These are phyloP conservation scores for Acrobasis suavella DNA, from an alignment of 2,888 invertebrate species.

Conservation along the genomic window DNA sequence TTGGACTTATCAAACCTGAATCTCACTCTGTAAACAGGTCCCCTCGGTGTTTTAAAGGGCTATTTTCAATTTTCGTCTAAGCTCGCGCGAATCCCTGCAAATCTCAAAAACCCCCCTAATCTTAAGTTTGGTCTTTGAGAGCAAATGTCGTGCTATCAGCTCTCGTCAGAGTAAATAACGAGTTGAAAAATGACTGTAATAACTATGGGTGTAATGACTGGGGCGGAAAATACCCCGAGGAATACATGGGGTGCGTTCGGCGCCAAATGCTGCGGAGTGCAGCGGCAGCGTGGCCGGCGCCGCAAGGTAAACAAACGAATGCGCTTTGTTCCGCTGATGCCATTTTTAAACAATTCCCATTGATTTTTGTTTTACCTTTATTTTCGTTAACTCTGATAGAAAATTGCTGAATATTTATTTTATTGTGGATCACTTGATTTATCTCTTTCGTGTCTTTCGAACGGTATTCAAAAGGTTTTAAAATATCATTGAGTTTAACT, in stretches of 20 bases:
- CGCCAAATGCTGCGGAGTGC: slow-evolving; percentile 78
- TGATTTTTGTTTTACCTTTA: slow-evolving; percentile 15
- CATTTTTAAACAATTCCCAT: slow-evolving; percentile 18
- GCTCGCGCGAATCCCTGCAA: slow-evolving; percentile 58
- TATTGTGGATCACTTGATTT: slow-evolving; percentile 14
- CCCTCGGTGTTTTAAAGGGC: slow-evolving; percentile 57
- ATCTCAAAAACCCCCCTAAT: slow-evolving; percentile 67
- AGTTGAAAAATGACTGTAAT: slow-evolving; percentile 83
- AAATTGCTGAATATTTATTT: background rate
- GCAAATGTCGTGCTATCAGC: slow-evolving; percentile 80
- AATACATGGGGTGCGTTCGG: slow-evolving; percentile 68
- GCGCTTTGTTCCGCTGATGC: slow-evolving; percentile 34
- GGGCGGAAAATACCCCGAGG: slow-evolving; percentile 77
- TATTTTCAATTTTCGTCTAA: slow-evolving; percentile 74
- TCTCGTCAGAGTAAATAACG: slow-evolving; percentile 80
- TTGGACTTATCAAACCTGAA: slow-evolving; percentile 40
- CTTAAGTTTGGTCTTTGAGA: slow-evolving; percentile 65
- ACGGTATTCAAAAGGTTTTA: too few relatives aligned
- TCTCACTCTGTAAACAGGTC: slow-evolving; percentile 46
- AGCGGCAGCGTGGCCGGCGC: slow-evolving; percentile 43
- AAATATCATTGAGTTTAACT: too few relatives aligned
- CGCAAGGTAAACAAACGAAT: slow-evolving; percentile 64
- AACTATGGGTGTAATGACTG: slow-evolving; percentile 80
- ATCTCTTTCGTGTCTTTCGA: slow-evolving; percentile 17
- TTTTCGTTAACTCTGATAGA: slow-evolving; percentile 10